These are phyloP conservation scores for Doris montereyensis DNA, from an alignment of 2,888 invertebrate species.

Conservation along the genomic window DNA sequence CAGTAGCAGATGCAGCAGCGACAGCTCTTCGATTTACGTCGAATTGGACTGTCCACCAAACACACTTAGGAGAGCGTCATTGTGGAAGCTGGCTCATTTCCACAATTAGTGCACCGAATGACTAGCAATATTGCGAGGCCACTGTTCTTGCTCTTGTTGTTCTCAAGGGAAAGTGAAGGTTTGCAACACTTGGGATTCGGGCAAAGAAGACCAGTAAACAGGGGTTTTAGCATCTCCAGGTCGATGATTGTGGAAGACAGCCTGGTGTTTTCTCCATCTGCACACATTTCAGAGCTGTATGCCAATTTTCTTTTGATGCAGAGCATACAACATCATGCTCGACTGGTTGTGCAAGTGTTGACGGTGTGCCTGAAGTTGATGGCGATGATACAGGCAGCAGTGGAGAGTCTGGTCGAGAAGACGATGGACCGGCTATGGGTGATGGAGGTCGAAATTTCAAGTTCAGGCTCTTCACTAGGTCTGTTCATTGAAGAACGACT, in stretches of 20 bases:
- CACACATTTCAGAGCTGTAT: not conserved
- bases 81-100: not conserved
- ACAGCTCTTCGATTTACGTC: constrained; percentile 18
- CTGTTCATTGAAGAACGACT: not conserved
- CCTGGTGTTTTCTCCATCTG: not conserved
- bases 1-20: not conserved
- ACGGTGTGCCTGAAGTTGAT: not conserved
- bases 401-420: not conserved
- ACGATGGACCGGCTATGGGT: not conserved
- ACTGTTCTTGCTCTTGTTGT: not conserved
- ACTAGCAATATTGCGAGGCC: not conserved
- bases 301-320: constrained; percentile 22
- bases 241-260: not conserved
- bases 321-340: constrained; percentile 2
- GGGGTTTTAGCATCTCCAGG: not conserved
- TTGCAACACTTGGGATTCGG: constrained; percentile 3
- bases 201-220: constrained; percentile 10
- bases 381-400: not conserved
- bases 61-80: too few species aligned
- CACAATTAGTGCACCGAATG: not conserved
- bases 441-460: not conserved
- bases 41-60: too few species aligned
- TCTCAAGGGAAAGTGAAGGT: constrained; percentile 15
- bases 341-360: not conserved
- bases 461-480: not conserved